A percentile compares a stretch with the other conserved stretches of the same genome.
Conservation (phyloP, 2,888 invertebrate genomes). For the Caenorhabditis wallacei region DNA sequence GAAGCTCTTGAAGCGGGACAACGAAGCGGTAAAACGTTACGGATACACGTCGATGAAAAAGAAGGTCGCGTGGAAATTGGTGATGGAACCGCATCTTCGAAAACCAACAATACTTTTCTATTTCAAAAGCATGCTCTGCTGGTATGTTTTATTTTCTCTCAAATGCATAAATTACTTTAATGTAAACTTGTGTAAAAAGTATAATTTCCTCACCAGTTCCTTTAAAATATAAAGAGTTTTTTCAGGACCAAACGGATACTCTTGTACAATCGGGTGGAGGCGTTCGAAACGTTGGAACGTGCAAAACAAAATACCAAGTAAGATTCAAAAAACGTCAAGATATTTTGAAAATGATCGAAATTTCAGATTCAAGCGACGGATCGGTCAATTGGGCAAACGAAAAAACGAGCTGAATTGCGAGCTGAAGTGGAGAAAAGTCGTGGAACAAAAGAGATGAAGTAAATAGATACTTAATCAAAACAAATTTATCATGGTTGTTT, state of each 20-base stretch:
- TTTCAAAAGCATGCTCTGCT: slow-evolving; percentile 59
- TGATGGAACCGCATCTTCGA: slow-evolving; percentile 58
- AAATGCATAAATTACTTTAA: too few relatives aligned
- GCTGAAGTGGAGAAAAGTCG: slow-evolving; percentile 77
- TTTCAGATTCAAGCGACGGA: slow-evolving; percentile 78
- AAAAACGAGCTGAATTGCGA: slow-evolving; percentile 76
- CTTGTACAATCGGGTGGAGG: slow-evolving; percentile 58
- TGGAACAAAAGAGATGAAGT: slow-evolving; percentile 76
- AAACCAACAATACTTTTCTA: slow-evolving; percentile 56
- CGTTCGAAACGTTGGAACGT: slow-evolving; percentile 61
- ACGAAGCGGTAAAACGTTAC: slow-evolving; percentile 52
- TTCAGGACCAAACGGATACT: slow-evolving; percentile 61
- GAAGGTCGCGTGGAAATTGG: slow-evolving; percentile 63
- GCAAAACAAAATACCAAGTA: slow-evolving; percentile 62
- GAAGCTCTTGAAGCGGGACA: slow-evolving; percentile 70
- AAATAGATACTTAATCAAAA: not conserved
- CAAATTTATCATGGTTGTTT: not conserved
- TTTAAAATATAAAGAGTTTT: not conserved
- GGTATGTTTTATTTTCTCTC: slow-evolving; percentile 30
- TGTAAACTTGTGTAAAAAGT: too few relatives aligned
- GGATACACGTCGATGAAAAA: slow-evolving; percentile 65
- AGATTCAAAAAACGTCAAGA: slow-evolving; percentile 15
- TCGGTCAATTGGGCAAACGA: slow-evolving; percentile 78
- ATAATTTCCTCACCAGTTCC: too few relatives aligned
- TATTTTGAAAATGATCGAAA: not conserved